Evolutionary conservation across 92 coral and sea anemone species (phyloP), one percentile per base, ranked within the genome.

Genomic region (Phenganax subtilis): DNA sequence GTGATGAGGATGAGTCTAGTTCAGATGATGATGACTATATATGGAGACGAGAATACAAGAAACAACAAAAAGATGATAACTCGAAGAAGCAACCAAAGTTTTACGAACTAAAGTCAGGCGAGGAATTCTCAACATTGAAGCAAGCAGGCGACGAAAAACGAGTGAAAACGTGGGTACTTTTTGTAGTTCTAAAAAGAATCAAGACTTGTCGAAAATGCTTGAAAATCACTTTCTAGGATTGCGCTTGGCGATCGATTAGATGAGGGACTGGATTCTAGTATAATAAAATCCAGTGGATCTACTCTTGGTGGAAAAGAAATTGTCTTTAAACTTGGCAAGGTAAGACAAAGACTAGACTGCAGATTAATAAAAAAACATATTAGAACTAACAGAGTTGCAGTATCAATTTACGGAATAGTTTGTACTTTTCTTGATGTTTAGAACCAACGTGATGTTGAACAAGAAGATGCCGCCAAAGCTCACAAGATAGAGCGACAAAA

Each of bases 271-370:
- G 80, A 75, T 54, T 54, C 75, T 15, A 91, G 89, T 58, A 85
- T 88, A n/a, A 87, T 91, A 27, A 86, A 79, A 71, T 80, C 90
- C 11, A 87, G 91, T 2, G 98, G 98, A 6, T 89, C 97, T 0
- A 65, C 97, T 3, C 62, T 90, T 10, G 98, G 98, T 0, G 98
- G 92, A 63, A 93, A 92, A 87, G 97, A 94, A 76, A 91, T 94
- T 60, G 92, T 93, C 8, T 93, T 89, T 83, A 87, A 85, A 57
- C 78, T 93, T 54, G 85, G 87, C 84, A 93, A 93, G 96, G 97
- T 86, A 85, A 55, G 2, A 57, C 9, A 15, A 10, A 28, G 12
- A 16, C 17, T 14, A 28, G 12, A 16, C 17, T 14, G 28, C 3
- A 2, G 73, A 20, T 14, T 16, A 12, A 67, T 16, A 14, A 52